Conservation (phyloP, 2,113 vertebrate genomes). For the Lasiurus borealis region DNA sequence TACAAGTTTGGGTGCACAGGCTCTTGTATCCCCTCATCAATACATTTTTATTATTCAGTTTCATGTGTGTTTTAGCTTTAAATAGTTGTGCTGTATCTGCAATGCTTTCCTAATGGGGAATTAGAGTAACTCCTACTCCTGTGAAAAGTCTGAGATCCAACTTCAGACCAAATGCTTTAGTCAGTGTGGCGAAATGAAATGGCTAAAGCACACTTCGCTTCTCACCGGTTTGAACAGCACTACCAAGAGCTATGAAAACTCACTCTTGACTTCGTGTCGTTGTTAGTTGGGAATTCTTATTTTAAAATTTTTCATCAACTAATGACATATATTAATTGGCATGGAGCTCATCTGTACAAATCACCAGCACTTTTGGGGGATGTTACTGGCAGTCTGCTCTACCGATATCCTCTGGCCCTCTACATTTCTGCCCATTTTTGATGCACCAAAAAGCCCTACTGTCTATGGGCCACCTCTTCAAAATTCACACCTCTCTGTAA, state of each 20-base stretch:
- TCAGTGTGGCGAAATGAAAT: neutral
- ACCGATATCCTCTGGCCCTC: neutral
- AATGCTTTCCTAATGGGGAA: neutral
- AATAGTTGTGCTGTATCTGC: neutral
- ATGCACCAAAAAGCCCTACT: neutral
- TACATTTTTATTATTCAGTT: neutral
- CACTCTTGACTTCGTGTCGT: neutral
- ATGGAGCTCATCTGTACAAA: neutral
- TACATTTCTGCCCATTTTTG: neutral
- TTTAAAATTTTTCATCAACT: neutral
- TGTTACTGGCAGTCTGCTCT: neutral
- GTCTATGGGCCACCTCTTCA: neutral
- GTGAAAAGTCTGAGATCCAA: neutral
- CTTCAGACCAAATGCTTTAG: neutral
- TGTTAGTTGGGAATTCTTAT: neutral
- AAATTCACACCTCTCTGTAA: neutral
- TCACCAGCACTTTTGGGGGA: too few species aligned
- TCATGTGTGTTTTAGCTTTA: neutral
- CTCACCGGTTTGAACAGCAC: neutral
- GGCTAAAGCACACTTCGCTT: neutral
- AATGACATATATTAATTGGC: neutral
- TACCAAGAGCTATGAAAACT: neutral
- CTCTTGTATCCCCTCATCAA: neutral
- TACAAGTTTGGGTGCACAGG: neutral
- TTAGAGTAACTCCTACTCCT: constrained; percentile 8